A percentile compares a stretch with the other conserved stretches of the same genome.
Conservation (phyloP, 2,888 invertebrate genomes). For the Nasonia oneida region DNA sequence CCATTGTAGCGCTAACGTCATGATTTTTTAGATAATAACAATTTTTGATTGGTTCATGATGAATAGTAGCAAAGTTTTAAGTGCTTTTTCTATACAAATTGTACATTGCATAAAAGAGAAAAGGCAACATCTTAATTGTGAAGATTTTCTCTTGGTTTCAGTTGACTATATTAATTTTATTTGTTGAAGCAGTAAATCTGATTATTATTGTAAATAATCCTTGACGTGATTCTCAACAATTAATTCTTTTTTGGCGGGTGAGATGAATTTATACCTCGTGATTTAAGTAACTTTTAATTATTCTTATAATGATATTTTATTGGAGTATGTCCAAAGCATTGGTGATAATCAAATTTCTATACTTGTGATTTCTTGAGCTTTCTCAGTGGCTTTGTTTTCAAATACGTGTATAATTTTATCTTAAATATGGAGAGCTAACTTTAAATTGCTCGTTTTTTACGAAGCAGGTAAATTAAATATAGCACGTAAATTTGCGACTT, state of each 20-base stretch:
- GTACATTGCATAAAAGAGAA: slow-evolving; percentile 61
- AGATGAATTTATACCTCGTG: slow-evolving; percentile 43
- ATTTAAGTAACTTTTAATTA: slow-evolving; percentile 54
- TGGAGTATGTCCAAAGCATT: slow-evolving; percentile 44
- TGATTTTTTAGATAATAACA: slow-evolving; percentile 61
- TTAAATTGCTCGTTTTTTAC: slow-evolving; percentile 8
- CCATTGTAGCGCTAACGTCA: slow-evolving; percentile 48
- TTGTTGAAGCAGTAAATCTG: slow-evolving; percentile 57
- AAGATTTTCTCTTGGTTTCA: slow-evolving; percentile 44
- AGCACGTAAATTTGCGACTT: slow-evolving; percentile 8
- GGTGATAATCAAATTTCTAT: slow-evolving; percentile 53
- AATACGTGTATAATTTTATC: slow-evolving; percentile 2
- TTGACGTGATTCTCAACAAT: slow-evolving; percentile 27
- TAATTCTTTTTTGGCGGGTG: slow-evolving; percentile 44
- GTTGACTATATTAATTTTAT: slow-evolving; percentile 53
- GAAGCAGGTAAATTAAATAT: slow-evolving; percentile 13
- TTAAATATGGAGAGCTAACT: slow-evolving; percentile 7
- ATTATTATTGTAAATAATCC: slow-evolving; percentile 60
- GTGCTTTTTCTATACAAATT: slow-evolving; percentile 58
- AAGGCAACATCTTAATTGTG: slow-evolving; percentile 35
- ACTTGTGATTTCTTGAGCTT: slow-evolving; percentile 57
- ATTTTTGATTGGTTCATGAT: slow-evolving; percentile 52
- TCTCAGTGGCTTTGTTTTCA: slow-evolving; percentile 24
- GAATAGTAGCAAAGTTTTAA: slow-evolving; percentile 30
- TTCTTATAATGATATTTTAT: slow-evolving; percentile 53